These are phyloP conservation scores for Cephalotes varians DNA, from an alignment of 2,888 invertebrate genomes.

Conservation along the genomic window DNA sequence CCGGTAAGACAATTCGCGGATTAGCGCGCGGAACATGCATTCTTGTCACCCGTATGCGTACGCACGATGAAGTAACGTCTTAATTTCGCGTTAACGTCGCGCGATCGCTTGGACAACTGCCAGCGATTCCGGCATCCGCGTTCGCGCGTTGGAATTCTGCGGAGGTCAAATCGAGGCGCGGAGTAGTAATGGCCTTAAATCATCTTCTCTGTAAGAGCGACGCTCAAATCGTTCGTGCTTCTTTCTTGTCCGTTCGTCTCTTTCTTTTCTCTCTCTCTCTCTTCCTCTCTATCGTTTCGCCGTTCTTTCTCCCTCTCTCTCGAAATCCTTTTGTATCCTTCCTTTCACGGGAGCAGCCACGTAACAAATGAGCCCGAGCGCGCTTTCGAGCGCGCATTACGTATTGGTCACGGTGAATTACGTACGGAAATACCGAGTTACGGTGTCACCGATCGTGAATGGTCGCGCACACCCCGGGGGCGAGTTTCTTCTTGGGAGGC, in stretches of 20 bases:
- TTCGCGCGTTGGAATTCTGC: conserved; percentile 32
- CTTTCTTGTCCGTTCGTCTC: background rate
- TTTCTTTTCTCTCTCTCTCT: background rate
- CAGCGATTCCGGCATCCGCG: conserved; percentile 1
- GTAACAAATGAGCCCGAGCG: conserved; percentile 73
- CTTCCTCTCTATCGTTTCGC: background rate
- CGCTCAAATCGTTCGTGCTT: conserved; percentile 14
- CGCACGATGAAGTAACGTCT: conserved; percentile 9
- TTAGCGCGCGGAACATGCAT: background rate
- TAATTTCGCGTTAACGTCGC: conserved; percentile 27
- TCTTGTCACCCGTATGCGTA: background rate
- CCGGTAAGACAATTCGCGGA: conserved; percentile 24
- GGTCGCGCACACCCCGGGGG: conserved; percentile 29
- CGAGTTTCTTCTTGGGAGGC: conserved; percentile 70
- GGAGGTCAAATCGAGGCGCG: conserved; percentile 44
- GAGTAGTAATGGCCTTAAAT: conserved; percentile 43
- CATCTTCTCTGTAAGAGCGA: conserved; percentile 28
- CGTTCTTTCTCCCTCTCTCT: conserved; percentile 40
- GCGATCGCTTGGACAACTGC: background rate
- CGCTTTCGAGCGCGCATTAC: conserved; percentile 72
- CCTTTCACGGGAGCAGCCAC: conserved; percentile 59
- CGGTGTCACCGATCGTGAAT: conserved; percentile 74
- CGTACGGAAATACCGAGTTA: conserved; percentile 74
- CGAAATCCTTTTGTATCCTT: conserved; percentile 69
- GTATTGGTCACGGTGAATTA: conserved; percentile 75